phyloP scores from a whole-genome alignment of 1,140 invertebrate genomes.

The Temnothorax curvispinosus region DNA sequence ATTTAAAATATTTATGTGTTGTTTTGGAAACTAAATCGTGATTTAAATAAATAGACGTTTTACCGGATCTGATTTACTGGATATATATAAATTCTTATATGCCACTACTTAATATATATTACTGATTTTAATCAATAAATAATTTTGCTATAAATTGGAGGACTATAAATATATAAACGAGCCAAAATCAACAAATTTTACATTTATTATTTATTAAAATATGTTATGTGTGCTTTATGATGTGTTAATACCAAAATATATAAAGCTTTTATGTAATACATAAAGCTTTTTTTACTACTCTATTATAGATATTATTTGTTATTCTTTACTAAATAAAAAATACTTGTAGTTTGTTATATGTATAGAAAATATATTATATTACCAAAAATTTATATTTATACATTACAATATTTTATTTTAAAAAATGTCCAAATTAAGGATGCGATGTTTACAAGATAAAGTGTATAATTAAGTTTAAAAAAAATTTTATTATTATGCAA shows the following conservation, averaged over 20 bases:
- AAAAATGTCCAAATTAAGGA: background rate
- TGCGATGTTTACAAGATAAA: too few species aligned
- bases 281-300: too few species aligned
- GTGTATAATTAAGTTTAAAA: too few species aligned
- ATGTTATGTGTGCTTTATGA: background rate
- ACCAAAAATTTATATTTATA: background rate
- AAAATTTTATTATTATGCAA: too few species aligned
- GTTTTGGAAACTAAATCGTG: too few species aligned
- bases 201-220: conserved; percentile 7
- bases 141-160: background rate
- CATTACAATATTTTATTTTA: background rate
- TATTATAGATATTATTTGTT: too few species aligned
- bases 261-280: too few species aligned
- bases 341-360: background rate
- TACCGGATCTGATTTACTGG: background rate
- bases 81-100: background rate
- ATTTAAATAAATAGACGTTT: too few species aligned
- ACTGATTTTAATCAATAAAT: conserved; percentile 1
- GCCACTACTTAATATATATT: background rate
- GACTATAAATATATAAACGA: background rate
- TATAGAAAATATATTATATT: background rate
- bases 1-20: too few species aligned
- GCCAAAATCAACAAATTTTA: background rate
- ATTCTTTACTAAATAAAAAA: background rate
- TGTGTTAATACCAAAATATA: background rate